Conservation (phyloP, 2,888 invertebrate genomes). For the Cheilosia pagana region DNA sequence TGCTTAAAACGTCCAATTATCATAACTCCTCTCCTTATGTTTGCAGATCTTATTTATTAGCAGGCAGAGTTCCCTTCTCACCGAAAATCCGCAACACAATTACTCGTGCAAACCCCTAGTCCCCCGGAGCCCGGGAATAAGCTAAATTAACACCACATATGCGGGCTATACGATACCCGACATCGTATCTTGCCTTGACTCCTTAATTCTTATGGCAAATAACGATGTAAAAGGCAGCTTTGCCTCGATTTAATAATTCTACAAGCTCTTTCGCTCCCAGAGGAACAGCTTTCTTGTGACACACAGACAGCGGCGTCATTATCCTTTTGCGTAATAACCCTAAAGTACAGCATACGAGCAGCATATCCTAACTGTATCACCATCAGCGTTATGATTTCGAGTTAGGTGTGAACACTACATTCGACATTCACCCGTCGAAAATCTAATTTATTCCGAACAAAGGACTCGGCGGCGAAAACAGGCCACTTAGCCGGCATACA, state of each 20-base stretch:
- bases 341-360: slow-evolving; percentile 31
- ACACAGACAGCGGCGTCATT: slow-evolving; percentile 24
- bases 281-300: slow-evolving; percentile 25
- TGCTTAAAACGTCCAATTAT: not conserved
- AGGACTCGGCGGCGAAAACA: slow-evolving; percentile 38
- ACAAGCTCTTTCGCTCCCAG: slow-evolving; percentile 6
- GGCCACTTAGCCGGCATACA: slow-evolving; percentile 42
- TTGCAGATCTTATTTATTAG: slow-evolving; percentile 1
- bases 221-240: slow-evolving; percentile 14
- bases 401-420: slow-evolving; percentile 38
- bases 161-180: slow-evolving; percentile 19
- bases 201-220: slow-evolving; percentile 46
- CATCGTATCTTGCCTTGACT: slow-evolving; percentile 20
- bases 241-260: slow-evolving; percentile 28
- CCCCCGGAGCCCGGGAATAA: not conserved
- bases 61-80: not conserved
- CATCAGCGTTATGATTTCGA: slow-evolving; percentile 27
- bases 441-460: slow-evolving; percentile 53
- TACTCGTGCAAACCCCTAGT: not conserved
- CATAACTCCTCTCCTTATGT: not conserved
- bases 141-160: slow-evolving; percentile 57
- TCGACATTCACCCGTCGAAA: slow-evolving; percentile 5
- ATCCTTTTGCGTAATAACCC: slow-evolving; percentile 53
- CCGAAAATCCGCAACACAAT: not conserved
- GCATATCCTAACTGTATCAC: slow-evolving; percentile 18